Evolutionary conservation across 2,797 vertebrate genomes (phyloP).

Genomic region (Champsocephalus gunnari): DNA sequence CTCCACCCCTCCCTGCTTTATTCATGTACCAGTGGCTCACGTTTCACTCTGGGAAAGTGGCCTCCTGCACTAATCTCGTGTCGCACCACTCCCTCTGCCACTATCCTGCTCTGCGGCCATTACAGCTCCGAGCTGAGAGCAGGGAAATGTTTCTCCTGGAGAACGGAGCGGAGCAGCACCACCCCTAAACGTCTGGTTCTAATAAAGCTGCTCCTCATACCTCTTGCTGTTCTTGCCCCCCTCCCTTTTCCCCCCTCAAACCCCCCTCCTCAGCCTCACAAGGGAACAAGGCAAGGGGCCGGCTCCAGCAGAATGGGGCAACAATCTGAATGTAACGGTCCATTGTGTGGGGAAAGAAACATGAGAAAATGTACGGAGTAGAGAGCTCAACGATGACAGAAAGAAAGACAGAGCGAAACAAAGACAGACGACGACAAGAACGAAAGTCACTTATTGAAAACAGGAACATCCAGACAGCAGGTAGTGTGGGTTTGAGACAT

Average conservation of each 20-base stretch:
- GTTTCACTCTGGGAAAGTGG: slow-evolving; percentile 81
- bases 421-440: background rate
- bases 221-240: slow-evolving; percentile 52
- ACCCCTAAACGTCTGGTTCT: slow-evolving; percentile 85
- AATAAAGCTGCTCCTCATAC: slow-evolving; percentile 83
- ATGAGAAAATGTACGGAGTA: slow-evolving; percentile 41
- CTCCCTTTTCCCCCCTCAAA: background rate
- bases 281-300: slow-evolving; percentile 72
- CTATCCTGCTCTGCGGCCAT: slow-evolving; percentile 38
- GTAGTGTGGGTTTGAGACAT: slow-evolving; percentile 60
- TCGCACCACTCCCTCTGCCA: slow-evolving; percentile 65
- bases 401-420: background rate
- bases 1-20: slow-evolving; percentile 64
- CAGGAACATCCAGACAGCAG: slow-evolving; percentile 52
- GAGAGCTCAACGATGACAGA: slow-evolving; percentile 39
- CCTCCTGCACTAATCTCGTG: slow-evolving; percentile 63
- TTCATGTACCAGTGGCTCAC: slow-evolving; percentile 73
- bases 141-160: slow-evolving; percentile 58
- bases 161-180: slow-evolving; percentile 68
- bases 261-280: slow-evolving; percentile 25
- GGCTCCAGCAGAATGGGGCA: slow-evolving; percentile 61
- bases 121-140: slow-evolving; percentile 41
- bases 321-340: slow-evolving; percentile 63
- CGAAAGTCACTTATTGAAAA: slow-evolving; percentile 11
- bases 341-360: slow-evolving; percentile 55